Base-by-base conservation (phyloP, 1,140 invertebrate genomes). In the Lordiphosa mommai region DNA sequence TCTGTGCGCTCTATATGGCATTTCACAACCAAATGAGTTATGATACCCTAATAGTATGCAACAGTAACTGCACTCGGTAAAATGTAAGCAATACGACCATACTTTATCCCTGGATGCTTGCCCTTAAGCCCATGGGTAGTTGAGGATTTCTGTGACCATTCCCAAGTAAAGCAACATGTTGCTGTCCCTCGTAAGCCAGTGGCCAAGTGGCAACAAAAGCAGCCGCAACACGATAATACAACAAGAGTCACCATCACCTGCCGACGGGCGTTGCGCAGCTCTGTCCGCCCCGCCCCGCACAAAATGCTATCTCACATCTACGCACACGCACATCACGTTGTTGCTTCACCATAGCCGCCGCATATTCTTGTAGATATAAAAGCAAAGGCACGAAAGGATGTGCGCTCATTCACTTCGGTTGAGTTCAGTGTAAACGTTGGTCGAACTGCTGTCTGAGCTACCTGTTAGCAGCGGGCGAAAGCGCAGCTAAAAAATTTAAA, bases 331-430 rank as follows among this genome's bases (percentile, higher is more conserved):
- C 27, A 47, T 51, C 41, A 44, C 29, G 55, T 29, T 44, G 60
- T 37, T 16, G 20, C 55, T 38, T 29, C 30, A 32, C 52, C 27
- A 50, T 12, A 10, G 4, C 40, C 53, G 64, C 57, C 59, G 43
- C 49, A 36, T 44, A 20, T 55, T 55, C 37, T 36, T 58, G 29
- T 38, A 33, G 56, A 56, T 70, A 70, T 70, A 70, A 70, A 70
- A 70, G 60, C 53, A 34, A 59, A 60, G 51, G 56, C 57, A 13
- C 51, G 47, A 51, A 64, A 70, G 66, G 66, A 70, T 50, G 44
- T 56, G 50, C 36, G 63, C 61, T 65, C 66, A 70, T 70, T 70
- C 66, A 70, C 61, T 51, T 70, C 66, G 56, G 56, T 66, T 61
- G 40, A 65, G 61, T 70, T 70, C 61, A 40, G 50, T 70, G 61